Conservation (phyloP, 1,140 invertebrate species). For the Lepidurus packardi region DNA sequence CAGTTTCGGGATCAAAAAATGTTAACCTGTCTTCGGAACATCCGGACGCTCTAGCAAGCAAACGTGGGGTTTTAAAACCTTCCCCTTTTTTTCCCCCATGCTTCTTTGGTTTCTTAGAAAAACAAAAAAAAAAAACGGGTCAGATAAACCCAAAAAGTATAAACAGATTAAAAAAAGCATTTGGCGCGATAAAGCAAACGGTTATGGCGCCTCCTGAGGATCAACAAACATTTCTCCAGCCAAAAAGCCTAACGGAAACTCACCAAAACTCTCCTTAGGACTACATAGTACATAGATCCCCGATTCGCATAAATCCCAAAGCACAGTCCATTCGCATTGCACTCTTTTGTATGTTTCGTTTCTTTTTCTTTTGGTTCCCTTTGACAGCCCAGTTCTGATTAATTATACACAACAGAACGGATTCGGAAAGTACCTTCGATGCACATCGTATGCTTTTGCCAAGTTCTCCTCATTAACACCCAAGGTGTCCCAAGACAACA, state of each 20-base stretch:
- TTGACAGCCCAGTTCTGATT: not conserved
- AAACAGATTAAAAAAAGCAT: conserved; percentile 8
- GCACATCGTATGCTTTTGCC: not conserved
- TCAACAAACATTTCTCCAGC: conserved; percentile 15
- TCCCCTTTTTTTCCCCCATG: not conserved
- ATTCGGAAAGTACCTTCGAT: not conserved
- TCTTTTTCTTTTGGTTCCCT: too few species aligned
- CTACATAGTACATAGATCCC: too few species aligned
- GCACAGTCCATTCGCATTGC: too few species aligned
- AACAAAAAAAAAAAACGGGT: not conserved
- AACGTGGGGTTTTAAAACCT: not conserved
- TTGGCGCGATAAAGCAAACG: conserved; percentile 18
- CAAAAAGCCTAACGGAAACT: not conserved
- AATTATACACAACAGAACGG: conserved; percentile 2
- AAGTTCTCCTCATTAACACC: conserved; percentile 17
- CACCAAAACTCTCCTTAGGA: too few species aligned
- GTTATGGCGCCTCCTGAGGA: conserved; percentile 17
- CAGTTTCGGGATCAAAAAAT: not conserved
- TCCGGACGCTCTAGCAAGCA: conserved; percentile 1
- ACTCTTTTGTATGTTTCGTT: too few species aligned
- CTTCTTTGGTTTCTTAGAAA: conserved; percentile 8
- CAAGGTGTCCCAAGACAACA: not conserved
- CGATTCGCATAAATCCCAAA: too few species aligned
- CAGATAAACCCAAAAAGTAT: not conserved
- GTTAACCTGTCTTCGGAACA: not conserved